Conservation (phyloP, 2,113 vertebrate genomes). For the Hydrochoerus hydrochaeris region DNA sequence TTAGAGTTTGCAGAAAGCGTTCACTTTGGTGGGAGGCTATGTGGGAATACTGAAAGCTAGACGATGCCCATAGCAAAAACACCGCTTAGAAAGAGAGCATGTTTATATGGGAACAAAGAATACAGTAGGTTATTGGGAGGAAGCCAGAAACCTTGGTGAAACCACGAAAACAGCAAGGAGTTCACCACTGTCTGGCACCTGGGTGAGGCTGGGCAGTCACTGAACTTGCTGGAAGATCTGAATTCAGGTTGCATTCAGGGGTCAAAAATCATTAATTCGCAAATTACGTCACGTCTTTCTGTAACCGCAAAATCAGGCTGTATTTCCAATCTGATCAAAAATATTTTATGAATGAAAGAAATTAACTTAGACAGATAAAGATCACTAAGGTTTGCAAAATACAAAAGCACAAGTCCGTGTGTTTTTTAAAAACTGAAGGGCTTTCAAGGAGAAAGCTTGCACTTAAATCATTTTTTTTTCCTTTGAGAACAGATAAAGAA, state of each 20-base stretch:
- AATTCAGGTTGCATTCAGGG: background rate
- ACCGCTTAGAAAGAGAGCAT: background rate
- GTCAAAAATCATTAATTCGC: constrained; percentile 28
- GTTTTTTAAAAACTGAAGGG: background rate
- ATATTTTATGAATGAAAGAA: constrained; percentile 16
- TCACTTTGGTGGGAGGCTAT: background rate
- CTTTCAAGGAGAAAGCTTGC: background rate
- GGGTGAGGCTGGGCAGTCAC: background rate
- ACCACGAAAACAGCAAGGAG: too few relatives aligned
- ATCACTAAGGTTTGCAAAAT: background rate
- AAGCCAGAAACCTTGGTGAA: background rate
- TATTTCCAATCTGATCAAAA: constrained; percentile 14
- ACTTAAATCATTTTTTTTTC: background rate
- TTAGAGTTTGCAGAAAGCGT: constrained; percentile 6
- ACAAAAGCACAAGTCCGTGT: background rate
- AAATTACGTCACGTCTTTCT: background rate
- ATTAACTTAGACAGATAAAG: background rate
- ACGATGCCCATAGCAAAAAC: background rate
- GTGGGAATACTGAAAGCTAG: background rate
- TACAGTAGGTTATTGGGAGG: background rate
- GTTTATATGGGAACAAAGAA: background rate
- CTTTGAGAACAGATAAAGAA: constrained; percentile 11
- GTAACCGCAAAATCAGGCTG: constrained; percentile 3
- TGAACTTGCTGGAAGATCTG: constrained; percentile 16
- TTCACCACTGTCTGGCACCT: background rate